Evolutionary conservation across 1,140 invertebrate genomes (phyloP).

Genomic region (Teleogryllus occipitalis): DNA sequence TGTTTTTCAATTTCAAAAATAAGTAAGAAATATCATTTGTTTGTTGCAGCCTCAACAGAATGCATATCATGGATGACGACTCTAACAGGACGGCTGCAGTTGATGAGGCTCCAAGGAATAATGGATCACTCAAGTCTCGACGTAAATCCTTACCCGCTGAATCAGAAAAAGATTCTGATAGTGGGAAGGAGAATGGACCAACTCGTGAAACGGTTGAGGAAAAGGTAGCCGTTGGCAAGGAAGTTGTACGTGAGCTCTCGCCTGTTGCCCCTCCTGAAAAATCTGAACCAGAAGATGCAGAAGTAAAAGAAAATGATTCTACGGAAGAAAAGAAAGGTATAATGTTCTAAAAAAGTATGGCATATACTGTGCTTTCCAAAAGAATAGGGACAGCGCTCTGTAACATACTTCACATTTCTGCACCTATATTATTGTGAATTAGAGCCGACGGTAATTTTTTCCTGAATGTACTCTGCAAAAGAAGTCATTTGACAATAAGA

Average conservation of each 20-base stretch:
- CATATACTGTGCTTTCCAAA: too few relatives aligned
- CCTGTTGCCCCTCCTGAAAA: neutral
- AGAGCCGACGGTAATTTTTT: too few relatives aligned
- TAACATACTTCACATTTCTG: too few relatives aligned
- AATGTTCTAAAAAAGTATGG: too few relatives aligned
- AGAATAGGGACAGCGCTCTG: too few relatives aligned
- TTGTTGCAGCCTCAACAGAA: constrained; percentile 37
- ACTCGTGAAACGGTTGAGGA: neutral
- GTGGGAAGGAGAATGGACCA: neutral
- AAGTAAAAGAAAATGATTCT: neutral
- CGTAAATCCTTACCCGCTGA: neutral
- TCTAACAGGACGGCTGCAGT: constrained; percentile 37
- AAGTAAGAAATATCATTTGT: neutral
- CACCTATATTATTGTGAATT: too few relatives aligned
- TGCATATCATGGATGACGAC: constrained; percentile 38
- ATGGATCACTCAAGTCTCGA: constrained; percentile 5
- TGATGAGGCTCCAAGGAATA: neutral
- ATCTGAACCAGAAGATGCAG: neutral
- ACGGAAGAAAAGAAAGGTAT: neutral
- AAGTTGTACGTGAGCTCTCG: neutral
- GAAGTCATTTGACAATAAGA: too few relatives aligned
- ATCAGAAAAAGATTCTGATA: neutral
- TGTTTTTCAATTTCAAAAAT: too few relatives aligned
- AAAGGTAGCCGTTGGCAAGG: neutral
- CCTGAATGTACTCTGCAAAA: too few relatives aligned